phyloP scores from a whole-genome alignment of 2,797 vertebrate species.

The Amphiprion clarkii region DNA sequence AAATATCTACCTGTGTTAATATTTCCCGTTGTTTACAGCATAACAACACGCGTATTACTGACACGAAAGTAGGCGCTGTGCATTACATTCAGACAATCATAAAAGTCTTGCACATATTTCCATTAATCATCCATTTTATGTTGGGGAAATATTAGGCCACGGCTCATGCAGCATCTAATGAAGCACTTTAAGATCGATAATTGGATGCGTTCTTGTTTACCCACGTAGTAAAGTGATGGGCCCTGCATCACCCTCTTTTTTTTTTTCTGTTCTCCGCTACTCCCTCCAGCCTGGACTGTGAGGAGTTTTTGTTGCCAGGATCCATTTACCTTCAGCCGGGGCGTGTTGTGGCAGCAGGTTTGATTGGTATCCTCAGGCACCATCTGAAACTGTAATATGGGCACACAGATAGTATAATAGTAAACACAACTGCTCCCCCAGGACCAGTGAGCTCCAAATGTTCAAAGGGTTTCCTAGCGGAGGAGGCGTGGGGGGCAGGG shows the following conservation, averaged over 20 bases:
- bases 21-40: slow-evolving; percentile 56
- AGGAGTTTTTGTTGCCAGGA: slow-evolving; percentile 42
- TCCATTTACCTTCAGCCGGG: slow-evolving; percentile 64
- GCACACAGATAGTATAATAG: slow-evolving; percentile 70
- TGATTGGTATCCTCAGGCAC: slow-evolving; percentile 73
- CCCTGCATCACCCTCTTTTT: slow-evolving; percentile 24
- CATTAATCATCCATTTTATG: slow-evolving; percentile 60
- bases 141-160: slow-evolving; percentile 46
- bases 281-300: slow-evolving; percentile 28
- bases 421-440: slow-evolving; percentile 73
- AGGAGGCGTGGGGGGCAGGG: slow-evolving; percentile 35
- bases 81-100: slow-evolving; percentile 44
- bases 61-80: slow-evolving; percentile 36
- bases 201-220: slow-evolving; percentile 68
- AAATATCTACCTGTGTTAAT: slow-evolving; percentile 62
- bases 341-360: slow-evolving; percentile 70
- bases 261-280: slow-evolving; percentile 4
- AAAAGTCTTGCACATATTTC: slow-evolving; percentile 28
- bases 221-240: slow-evolving; percentile 44
- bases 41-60: slow-evolving; percentile 51
- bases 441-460: slow-evolving; percentile 66
- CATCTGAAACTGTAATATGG: slow-evolving; percentile 67
- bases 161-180: slow-evolving; percentile 61
- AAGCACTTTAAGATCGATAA: slow-evolving; percentile 76
- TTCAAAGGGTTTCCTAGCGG: slow-evolving; percentile 58